Base-by-base conservation (phyloP, 2,888 invertebrate genomes). In the Mamestra brassicae region DNA sequence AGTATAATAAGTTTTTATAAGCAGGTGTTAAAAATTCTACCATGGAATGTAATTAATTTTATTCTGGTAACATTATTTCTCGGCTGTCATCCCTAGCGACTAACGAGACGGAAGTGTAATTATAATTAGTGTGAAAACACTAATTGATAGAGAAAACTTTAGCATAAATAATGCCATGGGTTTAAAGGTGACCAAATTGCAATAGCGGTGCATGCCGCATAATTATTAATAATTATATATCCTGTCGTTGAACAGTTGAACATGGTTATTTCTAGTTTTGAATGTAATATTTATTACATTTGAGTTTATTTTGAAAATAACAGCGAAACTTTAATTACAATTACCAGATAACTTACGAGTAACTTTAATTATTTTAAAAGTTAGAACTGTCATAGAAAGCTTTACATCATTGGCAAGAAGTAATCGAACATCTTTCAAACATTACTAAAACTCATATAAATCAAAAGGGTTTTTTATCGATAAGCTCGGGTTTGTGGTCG, bases 1-100 rank as follows among this genome's bases (percentile, higher is more conserved):
- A 38, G 61, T 64, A 55, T 71, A 70, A 83, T 71, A 77, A 15
- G 34, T 68, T 72, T 71, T 78, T 72, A 57, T 34, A 63, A 42
- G 13, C 79, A 78, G 65, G 80, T 73, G 80, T 55, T 63, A 73
- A 69, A 60, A 80, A 63, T 8, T 67, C 17, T 63, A 58, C 26
- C 13, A 34, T 42, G 42, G 60, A 57, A 65, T 62, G 64, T 78
- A 55, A 13, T 80, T 42, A 57, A 60, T 80, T 80, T 71, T 47
- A 13, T 7, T 34, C 42, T 71, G 60, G 55, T 26, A 64, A 68
- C 71, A 65, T 36, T 76, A 67, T 83, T 65, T 57, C 64, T 65
- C 38, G 36, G 13, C 26, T 80, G 84, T 71, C 84, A 72, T 71
- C 84, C 71, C 64, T 68, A 54, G 26, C 11, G 34, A 60, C 34